Evolutionary conservation across 2,888 invertebrate genomes (phyloP).

Genomic region (Acronicta leporina): DNA sequence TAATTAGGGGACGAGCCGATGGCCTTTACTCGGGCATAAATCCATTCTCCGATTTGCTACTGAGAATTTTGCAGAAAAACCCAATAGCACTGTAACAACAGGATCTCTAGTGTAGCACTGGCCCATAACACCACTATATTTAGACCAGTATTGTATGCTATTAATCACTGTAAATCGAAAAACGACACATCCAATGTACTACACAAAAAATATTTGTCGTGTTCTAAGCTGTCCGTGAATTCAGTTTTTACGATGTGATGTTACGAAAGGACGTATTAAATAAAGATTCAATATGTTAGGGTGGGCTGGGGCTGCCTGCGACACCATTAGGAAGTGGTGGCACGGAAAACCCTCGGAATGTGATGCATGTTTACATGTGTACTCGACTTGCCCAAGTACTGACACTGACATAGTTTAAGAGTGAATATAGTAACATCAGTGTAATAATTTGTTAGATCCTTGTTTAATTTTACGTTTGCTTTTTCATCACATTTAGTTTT

Average conservation of each 20-base stretch:
- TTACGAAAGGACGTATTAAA: slow-evolving; percentile 78
- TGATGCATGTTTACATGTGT: slow-evolving; percentile 66
- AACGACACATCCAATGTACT: slow-evolving; percentile 41
- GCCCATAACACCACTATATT: no score
- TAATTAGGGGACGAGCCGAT: no score
- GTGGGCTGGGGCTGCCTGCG: slow-evolving; percentile 68
- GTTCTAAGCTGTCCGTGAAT: slow-evolving; percentile 64
- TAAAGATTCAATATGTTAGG: slow-evolving; percentile 85
- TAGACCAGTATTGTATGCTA: no score
- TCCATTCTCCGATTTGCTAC: no score
- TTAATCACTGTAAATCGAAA: slow-evolving; percentile 31
- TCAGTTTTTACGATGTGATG: slow-evolving; percentile 69
- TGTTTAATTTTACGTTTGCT: no score
- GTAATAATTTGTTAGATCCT: no score
- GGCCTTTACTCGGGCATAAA: no score
- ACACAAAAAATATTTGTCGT: slow-evolving; percentile 56
- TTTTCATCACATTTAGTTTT: no score
- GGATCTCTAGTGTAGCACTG: no score
- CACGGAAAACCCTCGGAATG: slow-evolving; percentile 84
- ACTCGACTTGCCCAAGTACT: slow-evolving; percentile 34
- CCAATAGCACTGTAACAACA: no score
- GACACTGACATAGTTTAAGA: background rate
- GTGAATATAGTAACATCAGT: background rate
- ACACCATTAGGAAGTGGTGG: slow-evolving; percentile 86
- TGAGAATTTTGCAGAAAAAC: no score